phyloP scores from a whole-genome alignment of 2,113 vertebrate species.

The Strigops habroptila region DNA sequence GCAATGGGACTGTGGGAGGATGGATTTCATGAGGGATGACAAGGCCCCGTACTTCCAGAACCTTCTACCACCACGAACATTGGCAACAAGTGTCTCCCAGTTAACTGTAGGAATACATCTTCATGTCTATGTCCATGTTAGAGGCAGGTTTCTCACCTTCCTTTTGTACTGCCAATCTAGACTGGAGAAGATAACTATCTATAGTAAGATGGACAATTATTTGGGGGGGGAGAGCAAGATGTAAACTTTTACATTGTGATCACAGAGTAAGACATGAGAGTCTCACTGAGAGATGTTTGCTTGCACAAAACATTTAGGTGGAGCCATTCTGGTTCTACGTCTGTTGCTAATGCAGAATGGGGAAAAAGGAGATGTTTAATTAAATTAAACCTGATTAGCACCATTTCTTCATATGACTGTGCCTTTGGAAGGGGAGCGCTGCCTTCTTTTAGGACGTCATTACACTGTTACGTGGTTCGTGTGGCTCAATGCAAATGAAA shows the following conservation, averaged over 20 bases:
- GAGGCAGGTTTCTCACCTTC: background rate
- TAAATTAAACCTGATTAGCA: background rate
- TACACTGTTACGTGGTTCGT: background rate
- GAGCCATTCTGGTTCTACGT: accelerated
- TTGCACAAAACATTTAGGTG: background rate
- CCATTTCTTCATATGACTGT: background rate
- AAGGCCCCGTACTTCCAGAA: background rate
- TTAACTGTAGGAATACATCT: background rate
- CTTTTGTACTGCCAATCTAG: background rate
- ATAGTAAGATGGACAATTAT: background rate
- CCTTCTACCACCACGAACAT: background rate
- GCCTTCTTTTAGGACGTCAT: background rate
- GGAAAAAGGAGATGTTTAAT: background rate
- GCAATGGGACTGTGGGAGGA: conserved; percentile 11
- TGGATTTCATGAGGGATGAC: background rate
- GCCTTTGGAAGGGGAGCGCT: background rate
- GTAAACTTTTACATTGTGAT: background rate
- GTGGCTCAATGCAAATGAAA: background rate
- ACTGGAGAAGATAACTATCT: background rate
- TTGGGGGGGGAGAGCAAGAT: background rate
- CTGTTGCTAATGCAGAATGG: background rate
- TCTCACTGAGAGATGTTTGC: background rate
- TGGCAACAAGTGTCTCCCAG: background rate
- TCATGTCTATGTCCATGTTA: background rate
- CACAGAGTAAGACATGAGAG: background rate